Evolutionary conservation across 2,113 vertebrate genomes (phyloP), one percentile per base, ranked within the genome.

Genomic region (Dipodomys stephensi): DNA sequence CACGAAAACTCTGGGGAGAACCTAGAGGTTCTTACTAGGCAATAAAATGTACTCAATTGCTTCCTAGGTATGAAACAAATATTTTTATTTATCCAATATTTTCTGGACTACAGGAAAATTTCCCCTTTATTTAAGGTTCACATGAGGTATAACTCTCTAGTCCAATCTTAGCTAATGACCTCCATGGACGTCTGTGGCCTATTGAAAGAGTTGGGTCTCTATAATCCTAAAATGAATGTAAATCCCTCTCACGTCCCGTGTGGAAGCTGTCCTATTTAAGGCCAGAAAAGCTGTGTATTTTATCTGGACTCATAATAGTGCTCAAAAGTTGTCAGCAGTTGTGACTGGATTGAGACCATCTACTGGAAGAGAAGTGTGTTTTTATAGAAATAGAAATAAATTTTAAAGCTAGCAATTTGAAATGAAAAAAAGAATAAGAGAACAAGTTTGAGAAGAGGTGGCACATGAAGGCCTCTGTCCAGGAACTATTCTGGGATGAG

Each of bases 1-100:
- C 94, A 82, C 64, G 62, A 97, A 93, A 96, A 32, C 68, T 95
- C 64, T 86, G 76, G 4, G 90, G 92, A 88, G 83, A 97, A 62
- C 88, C 25, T 72, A 46, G 39, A 0, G 0, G 64, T 77, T 95
- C 94, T 57, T 96, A 91, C 46, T 67, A 93, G 32, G 77, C 62
- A 80, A 95, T 81, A 84, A 53, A 94, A 49, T 72, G 82, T 67
- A 16, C 39, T 79, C 84, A 57, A 12, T 83, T 92, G 89, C 91
- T 60, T 91, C 30, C 6, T 46, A 39, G 91, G 35, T 78, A 87
- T 68, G 11, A 97, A 96, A 64, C 57, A 94, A 96, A 72, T 27
- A 1, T 62, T 44, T 28, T 94, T 94, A 0, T 78, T 80, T 73
- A 28, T 77, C 49, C 39, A 92, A 30, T 76, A 46, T 74, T 84